A percentile compares a stretch with the other conserved stretches of the same genome.
phyloP scores from a whole-genome alignment of 2,888 invertebrate genomes.

The Catocala sponsa region DNA sequence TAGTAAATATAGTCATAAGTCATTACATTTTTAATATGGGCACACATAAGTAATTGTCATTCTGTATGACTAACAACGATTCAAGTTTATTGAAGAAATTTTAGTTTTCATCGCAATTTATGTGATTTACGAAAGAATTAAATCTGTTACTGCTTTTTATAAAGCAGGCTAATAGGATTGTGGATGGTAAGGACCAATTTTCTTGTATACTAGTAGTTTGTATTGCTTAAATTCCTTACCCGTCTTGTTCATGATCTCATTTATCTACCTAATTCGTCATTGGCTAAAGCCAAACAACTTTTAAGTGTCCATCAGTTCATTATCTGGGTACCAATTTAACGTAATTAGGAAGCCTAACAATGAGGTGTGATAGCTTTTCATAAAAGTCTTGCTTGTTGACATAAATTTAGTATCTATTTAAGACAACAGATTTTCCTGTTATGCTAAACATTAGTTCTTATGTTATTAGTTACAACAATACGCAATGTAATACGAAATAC shows the following conservation, averaged over 20 bases:
- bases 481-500: neutral
- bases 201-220: constrained; percentile 4
- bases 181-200: constrained; percentile 39
- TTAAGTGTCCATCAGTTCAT: constrained; percentile 13
- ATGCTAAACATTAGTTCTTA: neutral
- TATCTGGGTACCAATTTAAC: neutral
- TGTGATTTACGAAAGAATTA: constrained; percentile 17
- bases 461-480: neutral
- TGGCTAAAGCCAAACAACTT: constrained; percentile 29
- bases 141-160: constrained; percentile 14
- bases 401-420: neutral
- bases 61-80: constrained; percentile 41
- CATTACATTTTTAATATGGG: constrained; percentile 15
- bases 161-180: constrained; percentile 13
- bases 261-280: constrained; percentile 41
- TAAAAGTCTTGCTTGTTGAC: neutral
- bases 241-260: constrained; percentile 53
- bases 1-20: no score
- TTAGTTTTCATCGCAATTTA: constrained; percentile 28
- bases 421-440: constrained; percentile 9
- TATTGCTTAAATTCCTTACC: constrained; percentile 18
- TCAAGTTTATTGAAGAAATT: constrained; percentile 22
- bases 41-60: constrained; percentile 34
- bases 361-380: neutral
- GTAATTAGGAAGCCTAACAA: neutral